These are phyloP conservation scores for Drosophila oshimai DNA, from an alignment of 1,140 invertebrate genomes.

Conservation along the genomic window DNA sequence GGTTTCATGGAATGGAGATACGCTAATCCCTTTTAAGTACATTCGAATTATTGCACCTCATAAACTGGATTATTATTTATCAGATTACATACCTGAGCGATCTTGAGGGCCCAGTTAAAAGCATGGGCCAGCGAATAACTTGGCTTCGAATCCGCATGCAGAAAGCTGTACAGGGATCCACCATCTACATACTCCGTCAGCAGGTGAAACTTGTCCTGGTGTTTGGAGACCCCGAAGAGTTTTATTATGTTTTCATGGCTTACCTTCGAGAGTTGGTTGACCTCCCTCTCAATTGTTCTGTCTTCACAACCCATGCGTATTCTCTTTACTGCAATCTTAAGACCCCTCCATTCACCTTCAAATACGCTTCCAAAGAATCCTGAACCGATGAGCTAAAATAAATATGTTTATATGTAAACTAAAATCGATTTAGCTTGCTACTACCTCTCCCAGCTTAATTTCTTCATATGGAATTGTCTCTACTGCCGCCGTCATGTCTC, in stretches of 20 bases:
- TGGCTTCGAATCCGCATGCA: conserved; percentile 90
- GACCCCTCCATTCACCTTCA: conserved; percentile 86
- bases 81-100: conserved; percentile 86
- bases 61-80: conserved; percentile 1
- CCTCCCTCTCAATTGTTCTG: conserved; percentile 89
- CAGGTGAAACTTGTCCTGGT: conserved; percentile 89
- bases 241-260: conserved; percentile 96
- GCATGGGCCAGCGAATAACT: conserved; percentile 94
- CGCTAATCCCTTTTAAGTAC: conserved; percentile 88
- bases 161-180: conserved; percentile 95
- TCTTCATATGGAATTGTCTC: conserved; percentile 4
- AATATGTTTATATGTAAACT: neutral
- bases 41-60: neutral
- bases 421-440: neutral
- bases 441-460: neutral
- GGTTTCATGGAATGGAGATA: conserved; percentile 97
- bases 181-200: conserved; percentile 99
- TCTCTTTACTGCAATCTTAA: conserved; percentile 91
- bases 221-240: conserved; percentile 93
- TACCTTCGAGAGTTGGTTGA: conserved; percentile 92
- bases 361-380: conserved; percentile 96
- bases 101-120: conserved; percentile 96
- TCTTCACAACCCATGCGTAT: conserved; percentile 85
- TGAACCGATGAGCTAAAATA: conserved; percentile 90
- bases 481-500: neutral